Conservation (phyloP, 1,140 invertebrate species). For the Drosophila quadrilineata region DNA sequence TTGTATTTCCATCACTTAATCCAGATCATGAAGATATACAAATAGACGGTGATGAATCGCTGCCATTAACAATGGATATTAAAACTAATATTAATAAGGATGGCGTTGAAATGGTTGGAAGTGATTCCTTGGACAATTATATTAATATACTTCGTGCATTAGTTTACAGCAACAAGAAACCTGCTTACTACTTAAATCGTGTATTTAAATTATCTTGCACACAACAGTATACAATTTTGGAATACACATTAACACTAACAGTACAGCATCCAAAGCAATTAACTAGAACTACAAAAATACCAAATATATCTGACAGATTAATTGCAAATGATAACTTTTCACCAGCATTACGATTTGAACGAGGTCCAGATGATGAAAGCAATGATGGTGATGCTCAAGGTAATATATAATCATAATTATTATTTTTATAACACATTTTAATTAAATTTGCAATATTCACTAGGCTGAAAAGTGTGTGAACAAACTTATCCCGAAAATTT, state of each 20-base stretch:
- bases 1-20: slow-evolving; percentile 96
- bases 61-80: slow-evolving; percentile 77
- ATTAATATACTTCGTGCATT: slow-evolving; percentile 90
- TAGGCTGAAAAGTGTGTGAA: too few species aligned
- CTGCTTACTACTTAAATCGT: slow-evolving; percentile 95
- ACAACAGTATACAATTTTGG: slow-evolving; percentile 96
- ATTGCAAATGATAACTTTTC: slow-evolving; percentile 27
- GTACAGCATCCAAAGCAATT: slow-evolving; percentile 89
- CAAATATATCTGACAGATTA: not conserved
- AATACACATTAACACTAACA: slow-evolving; percentile 90
- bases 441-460: too few species aligned
- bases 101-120: slow-evolving; percentile 90
- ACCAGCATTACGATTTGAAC: slow-evolving; percentile 20
- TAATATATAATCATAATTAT: too few species aligned
- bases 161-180: slow-evolving; percentile 95
- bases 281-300: slow-evolving; percentile 44
- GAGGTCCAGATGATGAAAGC: not conserved
- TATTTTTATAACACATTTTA: too few species aligned
- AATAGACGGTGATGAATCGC: slow-evolving; percentile 70
- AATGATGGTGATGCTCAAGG: slow-evolving; percentile 35
- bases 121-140: slow-evolving; percentile 92
- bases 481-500: too few species aligned
- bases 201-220: slow-evolving; percentile 97
- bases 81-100: slow-evolving; percentile 84
- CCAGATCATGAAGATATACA: slow-evolving; percentile 92